Conservation (phyloP, 2,113 vertebrate genomes). For the Rhagologus leucostigma region DNA sequence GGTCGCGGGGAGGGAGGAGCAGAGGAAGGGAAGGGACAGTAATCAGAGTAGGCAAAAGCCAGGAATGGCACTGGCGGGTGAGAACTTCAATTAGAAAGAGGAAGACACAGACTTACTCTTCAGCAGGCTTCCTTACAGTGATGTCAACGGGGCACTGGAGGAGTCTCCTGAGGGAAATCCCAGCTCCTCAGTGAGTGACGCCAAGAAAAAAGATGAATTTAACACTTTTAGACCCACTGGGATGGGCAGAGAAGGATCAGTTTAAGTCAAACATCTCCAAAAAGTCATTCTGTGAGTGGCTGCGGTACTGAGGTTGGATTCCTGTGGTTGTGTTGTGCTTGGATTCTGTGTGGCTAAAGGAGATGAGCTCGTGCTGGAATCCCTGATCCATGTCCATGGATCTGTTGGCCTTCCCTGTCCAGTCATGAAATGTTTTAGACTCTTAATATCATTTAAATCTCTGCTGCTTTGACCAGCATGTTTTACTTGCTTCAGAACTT, state of each 20-base stretch:
- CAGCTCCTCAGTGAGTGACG: neutral
- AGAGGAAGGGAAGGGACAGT: constrained; percentile 58
- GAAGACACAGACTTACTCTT: constrained; percentile 27
- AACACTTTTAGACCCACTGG: neutral
- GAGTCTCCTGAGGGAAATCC: constrained; percentile 55
- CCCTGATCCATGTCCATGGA: neutral
- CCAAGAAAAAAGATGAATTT: neutral
- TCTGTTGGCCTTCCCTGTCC: neutral
- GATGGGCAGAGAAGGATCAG: neutral
- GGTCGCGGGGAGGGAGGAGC: neutral
- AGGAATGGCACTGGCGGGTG: neutral
- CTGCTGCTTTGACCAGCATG: neutral
- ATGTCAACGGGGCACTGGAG: constrained; percentile 20
- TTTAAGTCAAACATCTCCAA: neutral
- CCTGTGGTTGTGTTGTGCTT: neutral
- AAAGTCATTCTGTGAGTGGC: neutral
- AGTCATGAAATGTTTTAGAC: neutral
- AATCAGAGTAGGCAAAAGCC: constrained; percentile 47
- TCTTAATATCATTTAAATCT: neutral
- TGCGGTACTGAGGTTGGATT: neutral
- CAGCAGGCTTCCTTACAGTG: constrained; percentile 30
- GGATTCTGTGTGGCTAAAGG: neutral
- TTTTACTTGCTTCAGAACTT: neutral
- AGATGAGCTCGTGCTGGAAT: neutral
- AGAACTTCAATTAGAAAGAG: constrained; percentile 46